Evolutionary conservation across 1,140 invertebrate genomes (phyloP), one percentile per base, ranked within the genome.

Genomic region (Wiebesia pumilae): DNA sequence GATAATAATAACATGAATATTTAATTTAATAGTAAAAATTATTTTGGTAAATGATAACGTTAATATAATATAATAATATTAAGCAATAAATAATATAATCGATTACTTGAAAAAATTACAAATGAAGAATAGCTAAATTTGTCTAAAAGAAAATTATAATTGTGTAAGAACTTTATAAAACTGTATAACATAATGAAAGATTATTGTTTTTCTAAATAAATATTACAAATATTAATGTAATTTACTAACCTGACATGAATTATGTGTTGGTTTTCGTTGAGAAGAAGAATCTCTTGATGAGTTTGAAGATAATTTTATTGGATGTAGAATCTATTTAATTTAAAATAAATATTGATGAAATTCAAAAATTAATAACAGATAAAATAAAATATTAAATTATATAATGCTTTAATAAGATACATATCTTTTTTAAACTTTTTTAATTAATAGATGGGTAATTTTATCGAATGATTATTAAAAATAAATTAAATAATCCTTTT

Each of bases 241-340:
- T 27, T 62, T 85, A 93, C 90, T 91, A 85, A 95, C 95, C 92
- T 95, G 94, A 94, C 95, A 95, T 90, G 95, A 95, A 93, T 95
- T 95, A 90, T 95, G 95, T 90, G 95, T 93, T 84, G 94, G 94
- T 92, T 95, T 95, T 89, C 95, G 93, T 90, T 94, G 94, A 88
- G 93, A 94, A 88, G 94, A 93, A 88, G 94, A 93, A 86, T 95
- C 95, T 91, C 95, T 93, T 83, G 95, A 95, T 88, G 95, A 94
- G 91, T 95, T 95, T 88, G 95, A 95, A 89, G 95, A 94, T 90
- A 95, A 92, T 93, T 95, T 95, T 94, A 95, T 94, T 89, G 95
- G 94, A 93, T 95, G 95, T 89, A 95, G 92, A 90, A 95, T 95
- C 94, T 94, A 86, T 84, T 87, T 87, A 89, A 86, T 71, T 12